Base-by-base conservation (phyloP, 1,140 invertebrate genomes). In the Apis laboriosa region DNA sequence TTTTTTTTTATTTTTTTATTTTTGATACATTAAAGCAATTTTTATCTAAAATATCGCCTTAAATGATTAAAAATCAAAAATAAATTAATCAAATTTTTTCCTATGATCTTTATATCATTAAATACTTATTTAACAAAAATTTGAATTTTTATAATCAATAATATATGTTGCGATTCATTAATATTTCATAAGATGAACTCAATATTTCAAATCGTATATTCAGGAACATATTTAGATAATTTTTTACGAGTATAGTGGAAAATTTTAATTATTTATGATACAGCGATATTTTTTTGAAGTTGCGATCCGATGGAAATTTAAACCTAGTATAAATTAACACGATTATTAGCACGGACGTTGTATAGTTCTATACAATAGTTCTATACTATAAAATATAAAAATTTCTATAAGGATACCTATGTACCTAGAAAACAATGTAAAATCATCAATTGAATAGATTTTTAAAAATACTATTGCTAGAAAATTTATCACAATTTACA, bases 221-320 rank as follows among this genome's bases (percentile, higher is more conserved):
- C n/a, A 9, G 15, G 60, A 28, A 11, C 2, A 63, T 11, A 71
- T 55, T 71, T 71, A 5, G 7, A 58, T 0, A 34, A 19, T 78
- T 58, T 61, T 12, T 60, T 28, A 12, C 15, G 21, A 51, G 7
- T n/a, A 28, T 34, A n/a, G 21, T 1, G 17, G 12, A 15, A 51
- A 51, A 51, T 49, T 13, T 7, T 28, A 64, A 71, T 60, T 24
- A 34, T 58, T 56, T 24, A 67, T 7, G 9, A 4, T 17, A 19
- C 15, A 43, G 13, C 43, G 15, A 60, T 19, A 55, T 67, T 49
- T 78, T 67, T 71, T 12, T 71, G 49, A 79, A 79, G 77, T 79
- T 60, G 43, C 77, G 77, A 71, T 67, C 77, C 77, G 67, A 70
- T 79, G 55, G 24, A 70, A 58, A 60, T 71, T 79, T 49, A 68